Evolutionary conservation across 2,888 invertebrate species (phyloP), one percentile per base, ranked within the genome.

Genomic region (Uloborus plumipes): DNA sequence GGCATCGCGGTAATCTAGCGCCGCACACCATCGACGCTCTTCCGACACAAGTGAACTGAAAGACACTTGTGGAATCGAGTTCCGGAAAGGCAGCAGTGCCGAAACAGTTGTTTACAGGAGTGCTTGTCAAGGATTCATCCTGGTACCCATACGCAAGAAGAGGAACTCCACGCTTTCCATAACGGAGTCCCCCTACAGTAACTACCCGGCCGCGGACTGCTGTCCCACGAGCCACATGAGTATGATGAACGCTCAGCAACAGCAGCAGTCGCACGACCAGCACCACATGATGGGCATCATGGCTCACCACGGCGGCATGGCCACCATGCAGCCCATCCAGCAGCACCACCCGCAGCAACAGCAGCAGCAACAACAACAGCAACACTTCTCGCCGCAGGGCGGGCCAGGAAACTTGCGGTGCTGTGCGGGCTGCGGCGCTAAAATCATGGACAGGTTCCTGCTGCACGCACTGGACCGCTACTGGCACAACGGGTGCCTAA

Each of bases 401-500:
- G 73, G 74, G 2, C 55, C 53, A 9, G 64, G 59, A n/a, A 72
- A 39, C 49, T 65, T 55, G 2, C 59, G 85, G 51, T 73, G 76
- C 62, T 85, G 85, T 61, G 85, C 83, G 16, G 85, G 85, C 16
- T 85, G 85, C 64, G 85, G 85, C 20, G 80, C 73, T 51, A 83
- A 84, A 75, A 85, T 85, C 31, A 67, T 85, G 80, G 85, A 97
- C 91, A 92, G 96, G 90, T 97, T 94, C 91, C 93, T 97, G 86
- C 92, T 97, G 86, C 94, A 95, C 91, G 96, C 97, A 87, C 92
- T 97, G 89, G 97, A 97, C 91, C 92, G 96, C 90, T 97, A 95
- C 91, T 97, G 97, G 97, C 97, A 97, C 91, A 95, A 96, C 91
- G 93, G 94, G 87, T 97, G 97, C 90, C 92, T 97, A 88, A 97